Conservation (phyloP, 2,888 invertebrate genomes). For the Drosophila borborema region DNA sequence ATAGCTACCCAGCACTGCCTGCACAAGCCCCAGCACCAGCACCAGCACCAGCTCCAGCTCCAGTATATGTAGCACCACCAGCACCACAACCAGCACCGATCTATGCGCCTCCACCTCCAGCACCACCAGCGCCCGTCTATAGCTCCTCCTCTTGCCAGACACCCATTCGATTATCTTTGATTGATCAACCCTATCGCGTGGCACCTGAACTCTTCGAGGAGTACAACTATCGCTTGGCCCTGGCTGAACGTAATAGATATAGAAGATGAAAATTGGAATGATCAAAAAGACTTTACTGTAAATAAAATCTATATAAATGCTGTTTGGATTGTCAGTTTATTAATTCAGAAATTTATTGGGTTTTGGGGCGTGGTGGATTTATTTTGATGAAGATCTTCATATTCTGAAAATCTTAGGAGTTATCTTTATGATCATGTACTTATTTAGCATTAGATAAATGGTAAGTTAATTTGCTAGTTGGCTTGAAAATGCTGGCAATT, state of each 20-base stretch:
- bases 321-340: conserved; percentile 22
- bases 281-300: conserved; percentile 50
- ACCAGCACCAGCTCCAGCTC: conserved; percentile 12
- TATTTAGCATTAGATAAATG: no score
- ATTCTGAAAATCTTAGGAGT: no score
- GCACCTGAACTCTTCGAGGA: conserved; percentile 78
- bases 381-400: neutral
- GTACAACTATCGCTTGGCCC: conserved; percentile 63
- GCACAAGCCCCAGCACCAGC: conserved; percentile 3
- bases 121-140: conserved; percentile 23
- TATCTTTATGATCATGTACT: no score
- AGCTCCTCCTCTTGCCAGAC: conserved; percentile 43
- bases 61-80: conserved; percentile 29
- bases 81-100: conserved; percentile 15
- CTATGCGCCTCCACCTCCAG: conserved; percentile 23
- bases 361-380: neutral
- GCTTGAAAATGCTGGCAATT: no score
- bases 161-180: conserved; percentile 64
- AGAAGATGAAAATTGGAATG: conserved; percentile 15
- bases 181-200: conserved; percentile 76
- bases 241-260: conserved; percentile 46
- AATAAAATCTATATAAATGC: conserved; percentile 63
- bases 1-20: conserved; percentile 22
- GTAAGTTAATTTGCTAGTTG: no score
- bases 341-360: neutral